Base-by-base conservation (phyloP, 1,140 invertebrate species). In the Cyclina sinensis region DNA sequence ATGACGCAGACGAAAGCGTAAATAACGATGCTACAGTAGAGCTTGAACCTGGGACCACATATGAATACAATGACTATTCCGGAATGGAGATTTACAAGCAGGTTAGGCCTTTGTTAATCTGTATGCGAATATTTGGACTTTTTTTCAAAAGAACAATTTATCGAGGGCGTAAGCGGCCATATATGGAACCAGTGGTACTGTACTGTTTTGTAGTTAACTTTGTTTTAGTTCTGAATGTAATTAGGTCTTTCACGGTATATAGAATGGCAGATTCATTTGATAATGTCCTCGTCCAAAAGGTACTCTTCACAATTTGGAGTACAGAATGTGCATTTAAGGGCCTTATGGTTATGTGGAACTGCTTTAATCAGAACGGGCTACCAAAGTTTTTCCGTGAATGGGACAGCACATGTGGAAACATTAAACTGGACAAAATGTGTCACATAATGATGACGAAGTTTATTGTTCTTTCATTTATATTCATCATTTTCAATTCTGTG, bases 271-370 rank as follows among this genome's bases (percentile, higher is more conserved):
- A 87, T 24, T 2, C 43, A 9, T 79, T 79, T 70, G 85, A 87
- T 30, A 65, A 80, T 57, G 59, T 70, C 14, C 30, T 87, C 0
- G 74, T 87, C 1, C 85, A 87, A 27, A 79, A 39, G 32, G 14
- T 87, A n/a, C 37, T 87, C 11, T 87, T 87, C 59, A 70, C 76
- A 51, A 87, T 87, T 18, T 87, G 85, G 85, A 87, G 85, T 27
- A 35, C 59, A 16, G 85, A 87, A 65, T 87, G 85, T 48, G 35
- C 85, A 0, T 70, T 87, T 51, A 87, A 87, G 32, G 85, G 54
- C 4, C 27, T 87, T 65, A 5, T 87, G 12, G 0, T 87, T 27
- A 79, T 80, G 43, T 65, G 59, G 27, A 54, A 65, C 59, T 79
- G 85, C 51, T 87, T 48, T 32, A 65, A 51, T 24, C 73, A 87